These are phyloP conservation scores for Bombus cullumanus DNA, from an alignment of 1,140 invertebrate genomes.

Conservation along the genomic window DNA sequence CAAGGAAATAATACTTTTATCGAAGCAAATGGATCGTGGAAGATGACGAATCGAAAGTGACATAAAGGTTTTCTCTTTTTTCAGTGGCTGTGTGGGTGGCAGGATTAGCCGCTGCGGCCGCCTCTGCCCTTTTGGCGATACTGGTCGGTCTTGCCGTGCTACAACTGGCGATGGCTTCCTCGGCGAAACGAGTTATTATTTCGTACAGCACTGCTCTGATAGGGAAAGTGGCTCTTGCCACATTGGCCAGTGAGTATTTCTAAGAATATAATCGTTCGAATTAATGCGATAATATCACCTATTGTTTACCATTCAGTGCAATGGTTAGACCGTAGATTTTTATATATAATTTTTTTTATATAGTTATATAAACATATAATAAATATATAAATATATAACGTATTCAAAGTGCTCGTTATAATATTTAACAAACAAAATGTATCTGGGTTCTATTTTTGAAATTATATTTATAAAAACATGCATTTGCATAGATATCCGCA, in stretches of 20 bases:
- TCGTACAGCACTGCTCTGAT: constrained; percentile 89
- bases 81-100: constrained; percentile 90
- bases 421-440: too few relatives aligned
- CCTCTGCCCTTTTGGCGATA: constrained; percentile 87
- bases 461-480: background rate
- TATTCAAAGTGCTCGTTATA: too few relatives aligned
- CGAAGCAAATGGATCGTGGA: too few relatives aligned
- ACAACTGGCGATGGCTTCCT: constrained; percentile 92
- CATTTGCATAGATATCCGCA: background rate
- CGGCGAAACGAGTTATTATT: constrained; percentile 90
- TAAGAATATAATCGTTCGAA: background rate
- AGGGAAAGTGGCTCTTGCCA: constrained; percentile 89
- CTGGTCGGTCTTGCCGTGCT: constrained; percentile 90
- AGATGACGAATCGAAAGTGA: background rate
- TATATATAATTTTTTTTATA: too few relatives aligned
- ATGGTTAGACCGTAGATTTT: too few relatives aligned
- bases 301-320: background rate
- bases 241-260: constrained; percentile 88
- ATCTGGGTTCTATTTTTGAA: background rate
- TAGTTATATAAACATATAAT: too few relatives aligned
- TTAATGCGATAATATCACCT: background rate
- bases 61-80: background rate
- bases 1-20: background rate
- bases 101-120: constrained; percentile 88
- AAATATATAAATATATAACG: too few relatives aligned